These are phyloP conservation scores for Apteryx owenii DNA, from an alignment of 2,113 vertebrate species.

Conservation along the genomic window DNA sequence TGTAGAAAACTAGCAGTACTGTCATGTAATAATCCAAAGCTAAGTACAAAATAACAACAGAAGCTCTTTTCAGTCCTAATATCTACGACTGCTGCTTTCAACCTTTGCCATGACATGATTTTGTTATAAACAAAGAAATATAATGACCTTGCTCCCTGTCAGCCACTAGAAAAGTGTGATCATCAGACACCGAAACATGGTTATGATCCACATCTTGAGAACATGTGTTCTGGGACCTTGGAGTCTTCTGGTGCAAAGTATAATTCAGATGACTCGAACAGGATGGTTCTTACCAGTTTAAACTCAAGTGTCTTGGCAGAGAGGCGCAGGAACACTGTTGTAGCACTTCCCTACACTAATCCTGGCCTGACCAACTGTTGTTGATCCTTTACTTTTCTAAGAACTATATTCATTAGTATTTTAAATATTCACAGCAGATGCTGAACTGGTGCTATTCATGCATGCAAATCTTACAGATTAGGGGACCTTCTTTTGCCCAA, in stretches of 20 bases:
- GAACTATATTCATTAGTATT: slow-evolving; percentile 26
- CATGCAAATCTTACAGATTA: not conserved
- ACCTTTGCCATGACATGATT: not conserved
- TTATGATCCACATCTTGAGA: not conserved
- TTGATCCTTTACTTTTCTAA: slow-evolving; percentile 22
- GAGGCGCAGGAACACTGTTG: not conserved
- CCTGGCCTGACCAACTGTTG: not conserved
- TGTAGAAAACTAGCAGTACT: not conserved
- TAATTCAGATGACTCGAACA: not conserved
- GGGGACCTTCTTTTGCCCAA: not conserved
- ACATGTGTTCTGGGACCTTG: not conserved
- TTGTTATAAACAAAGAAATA: not conserved
- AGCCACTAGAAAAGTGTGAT: not conserved
- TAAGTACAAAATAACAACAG: not conserved
- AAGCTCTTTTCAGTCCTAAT: not conserved
- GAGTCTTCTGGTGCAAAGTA: not conserved
- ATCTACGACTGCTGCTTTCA: not conserved
- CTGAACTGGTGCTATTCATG: not conserved
- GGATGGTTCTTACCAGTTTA: not conserved
- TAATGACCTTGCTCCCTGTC: not conserved
- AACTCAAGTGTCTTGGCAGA: slow-evolving; percentile 28
- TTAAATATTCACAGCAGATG: slow-evolving; percentile 19
- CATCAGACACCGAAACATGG: not conserved
- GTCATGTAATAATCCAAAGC: not conserved
- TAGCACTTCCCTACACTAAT: not conserved